Evolutionary conservation across 1,140 invertebrate genomes (phyloP), one percentile per base, ranked within the genome.

Genomic region (Glossosoma conforme): DNA sequence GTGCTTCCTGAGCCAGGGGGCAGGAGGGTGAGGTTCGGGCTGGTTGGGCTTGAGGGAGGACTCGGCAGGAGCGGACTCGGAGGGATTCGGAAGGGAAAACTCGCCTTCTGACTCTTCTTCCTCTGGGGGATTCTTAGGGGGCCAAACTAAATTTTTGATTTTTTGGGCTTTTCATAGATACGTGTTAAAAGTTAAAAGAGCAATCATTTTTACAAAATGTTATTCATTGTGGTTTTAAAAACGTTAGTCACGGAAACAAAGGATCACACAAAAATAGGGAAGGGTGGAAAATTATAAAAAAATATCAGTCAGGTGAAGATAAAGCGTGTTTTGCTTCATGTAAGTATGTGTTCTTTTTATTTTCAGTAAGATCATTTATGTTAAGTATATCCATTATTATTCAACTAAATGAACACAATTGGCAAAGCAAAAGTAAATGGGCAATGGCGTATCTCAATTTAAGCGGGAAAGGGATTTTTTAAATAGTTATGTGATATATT

Each of bases 131-230:
- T 68, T 73, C 46, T 65, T 62, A 56, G 80, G 79, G 56, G 80
- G 80, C 81, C 81, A 83, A 61, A 79, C 73, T 68, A 83, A 74
- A 64, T 73, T 79, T 70, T 75, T 75, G 33, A 75, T 66, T 65
- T 68, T 70, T 67, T 74, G 72, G 52, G 61, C 72, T 76, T 62
- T 69, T n/a, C n/a, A n/a, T n/a, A n/a, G n/a, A n/a, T n/a, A n/a
- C n/a, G n/a, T n/a, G n/a, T n/a, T n/a, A n/a, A n/a, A n/a, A n/a
- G n/a, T n/a, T n/a, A n/a, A n/a, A n/a, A n/a, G n/a, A n/a, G n/a
- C n/a, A n/a, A 19, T 42, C 43, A 43, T 50, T 50, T 9, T 13
- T 41, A 36, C 13, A 41, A 25, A n/a, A 43, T 42, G 41, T 35
- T 24, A 28, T 28, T 6, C 24, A 28, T 8, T 6, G 24, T 8